Evolutionary conservation across 2,888 invertebrate species (phyloP), one percentile per base, ranked within the genome.

Genomic region (Leptinotarsa tumamoca): DNA sequence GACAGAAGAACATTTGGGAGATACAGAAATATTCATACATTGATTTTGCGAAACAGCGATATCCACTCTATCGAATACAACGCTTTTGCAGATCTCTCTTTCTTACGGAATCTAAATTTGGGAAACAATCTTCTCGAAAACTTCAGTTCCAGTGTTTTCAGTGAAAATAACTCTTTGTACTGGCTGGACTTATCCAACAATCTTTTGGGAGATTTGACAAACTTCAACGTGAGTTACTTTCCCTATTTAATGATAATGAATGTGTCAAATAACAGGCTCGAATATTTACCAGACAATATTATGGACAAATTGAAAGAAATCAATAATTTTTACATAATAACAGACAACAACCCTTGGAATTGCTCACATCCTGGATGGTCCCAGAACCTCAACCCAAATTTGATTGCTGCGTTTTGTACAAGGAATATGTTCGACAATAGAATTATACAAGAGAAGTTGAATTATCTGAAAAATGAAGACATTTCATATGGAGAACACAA

Each of bases 291-390:
- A 3, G 27, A 67, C 5, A 72, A 52, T 18, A 33, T 84, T 0
- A 14, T 82, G 4, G 51, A 74, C 13, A 82, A 76, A 69, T 67
- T 83, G 43, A 33, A 74, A 52, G 77, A 74, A 13, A 67, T 73
- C n/a, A 72, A 78, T 14, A 71, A 79, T 15, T 82, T 84, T 70
- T 80, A 79, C 50, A 49, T 83, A 33, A 67, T 82, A 27, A 67
- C 75, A 1, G 78, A 80, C 52, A 80, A 81, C n/a, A 84, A 84
- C 69, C 81, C 81, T 4, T 83, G 82, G 82, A 73, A 83, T 67
- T 83, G 82, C 58, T 54, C 56, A 10, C 71, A 79, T 73, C 67
- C 74, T 10, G 27, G 67, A 13, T 82, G 82, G 82, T 68, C 63
- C 15, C 71, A 78, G 7, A 43, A 68, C 51, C 67, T 81, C 43